phyloP scores from a whole-genome alignment of 1,140 invertebrate genomes.

The Zaprionus ghesquierei region DNA sequence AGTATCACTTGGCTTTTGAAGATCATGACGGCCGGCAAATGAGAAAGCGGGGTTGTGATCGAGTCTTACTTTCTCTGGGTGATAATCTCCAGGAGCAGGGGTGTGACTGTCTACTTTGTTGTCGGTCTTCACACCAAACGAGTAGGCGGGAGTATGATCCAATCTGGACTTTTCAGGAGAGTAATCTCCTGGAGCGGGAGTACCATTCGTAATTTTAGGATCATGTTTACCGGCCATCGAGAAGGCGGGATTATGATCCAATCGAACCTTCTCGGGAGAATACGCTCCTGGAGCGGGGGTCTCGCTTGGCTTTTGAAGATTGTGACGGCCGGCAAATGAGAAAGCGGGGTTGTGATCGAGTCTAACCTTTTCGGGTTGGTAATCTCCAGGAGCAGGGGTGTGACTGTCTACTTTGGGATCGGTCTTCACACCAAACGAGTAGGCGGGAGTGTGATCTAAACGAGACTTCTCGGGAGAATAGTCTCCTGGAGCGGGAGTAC shows the following conservation, averaged over 20 bases:
- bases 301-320: slow-evolving; percentile 86
- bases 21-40: slow-evolving; percentile 83
- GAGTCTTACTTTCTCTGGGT: slow-evolving; percentile 85
- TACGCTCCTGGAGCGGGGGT: slow-evolving; percentile 86
- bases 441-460: slow-evolving; percentile 83
- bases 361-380: slow-evolving; percentile 84
- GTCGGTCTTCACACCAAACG: slow-evolving; percentile 82
- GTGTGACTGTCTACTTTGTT: slow-evolving; percentile 84
- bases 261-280: slow-evolving; percentile 85
- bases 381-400: slow-evolving; percentile 87
- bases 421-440: slow-evolving; percentile 83
- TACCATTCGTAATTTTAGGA: slow-evolving; percentile 84
- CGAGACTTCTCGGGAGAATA: slow-evolving; percentile 89
- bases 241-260: slow-evolving; percentile 85
- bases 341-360: slow-evolving; percentile 83
- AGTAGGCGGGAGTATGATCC: slow-evolving; percentile 84
- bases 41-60: slow-evolving; percentile 85
- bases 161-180: not conserved
- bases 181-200: slow-evolving; percentile 73
- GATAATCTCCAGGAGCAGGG: slow-evolving; percentile 85
- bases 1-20: slow-evolving; percentile 77
- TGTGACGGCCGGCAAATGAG: slow-evolving; percentile 83
- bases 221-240: slow-evolving; percentile 85
- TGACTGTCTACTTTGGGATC: slow-evolving; percentile 86
- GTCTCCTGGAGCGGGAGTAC: slow-evolving; percentile 90